phyloP scores from a whole-genome alignment of 1,140 invertebrate species.

The Drosophila biarmipes region DNA sequence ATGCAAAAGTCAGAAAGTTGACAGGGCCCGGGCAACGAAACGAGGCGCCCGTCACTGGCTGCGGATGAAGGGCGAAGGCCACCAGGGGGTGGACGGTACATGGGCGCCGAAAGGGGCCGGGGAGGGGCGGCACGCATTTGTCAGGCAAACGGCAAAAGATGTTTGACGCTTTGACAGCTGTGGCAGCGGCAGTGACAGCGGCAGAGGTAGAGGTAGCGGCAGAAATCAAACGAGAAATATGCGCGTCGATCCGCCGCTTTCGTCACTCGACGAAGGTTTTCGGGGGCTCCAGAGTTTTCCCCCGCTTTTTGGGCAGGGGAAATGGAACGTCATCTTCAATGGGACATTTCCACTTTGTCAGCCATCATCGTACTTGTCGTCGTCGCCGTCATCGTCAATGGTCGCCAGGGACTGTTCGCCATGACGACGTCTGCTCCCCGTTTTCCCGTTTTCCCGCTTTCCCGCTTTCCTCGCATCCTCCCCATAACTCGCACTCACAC shows the following conservation, averaged over 20 bases:
- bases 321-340: conserved; percentile 70
- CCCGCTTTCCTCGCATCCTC: neutral
- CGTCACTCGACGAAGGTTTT: conserved; percentile 16
- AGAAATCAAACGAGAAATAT: conserved; percentile 61
- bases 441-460: neutral
- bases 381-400: conserved; percentile 38
- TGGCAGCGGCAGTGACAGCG: conserved; percentile 48
- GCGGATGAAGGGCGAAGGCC: conserved; percentile 41
- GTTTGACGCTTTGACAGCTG: conserved; percentile 80
- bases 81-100: neutral
- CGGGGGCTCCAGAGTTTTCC: neutral
- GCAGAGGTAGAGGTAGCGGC: conserved; percentile 26
- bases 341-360: conserved; percentile 79
- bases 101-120: neutral
- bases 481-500: neutral
- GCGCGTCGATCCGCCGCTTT: conserved; percentile 54
- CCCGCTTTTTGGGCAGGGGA: neutral
- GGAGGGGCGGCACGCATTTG: conserved; percentile 52
- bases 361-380: conserved; percentile 55
- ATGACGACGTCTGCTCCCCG: conserved; percentile 49
- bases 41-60: conserved; percentile 35
- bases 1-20: conserved; percentile 72
- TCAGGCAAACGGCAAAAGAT: conserved; percentile 59
- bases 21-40: conserved; percentile 38
- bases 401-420: conserved; percentile 40